A percentile compares a stretch with the other conserved stretches of the same genome.
These are phyloP conservation scores for Holcopasites calliopsidis DNA, from an alignment of 1,140 invertebrate species.

Conservation along the genomic window DNA sequence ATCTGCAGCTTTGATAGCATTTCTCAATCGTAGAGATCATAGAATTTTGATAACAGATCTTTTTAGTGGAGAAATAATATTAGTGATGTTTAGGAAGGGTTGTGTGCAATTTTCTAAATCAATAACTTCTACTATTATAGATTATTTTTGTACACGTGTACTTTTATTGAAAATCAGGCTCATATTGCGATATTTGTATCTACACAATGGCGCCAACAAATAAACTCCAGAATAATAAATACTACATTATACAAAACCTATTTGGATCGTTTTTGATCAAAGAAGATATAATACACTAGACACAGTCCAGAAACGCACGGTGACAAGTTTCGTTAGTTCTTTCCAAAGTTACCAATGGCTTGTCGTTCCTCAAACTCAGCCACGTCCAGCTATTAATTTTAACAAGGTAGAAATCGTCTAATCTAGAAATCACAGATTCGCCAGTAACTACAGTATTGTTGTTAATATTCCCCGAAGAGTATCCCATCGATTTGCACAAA, in stretches of 20 bases:
- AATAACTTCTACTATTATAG: no score
- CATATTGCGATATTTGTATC: no score
- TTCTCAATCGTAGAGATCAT: no score
- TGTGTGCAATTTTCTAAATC: no score
- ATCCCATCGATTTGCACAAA: constrained; percentile 60
- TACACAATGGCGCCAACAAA: not conserved
- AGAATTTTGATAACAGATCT: no score
- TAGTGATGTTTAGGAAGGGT: no score
- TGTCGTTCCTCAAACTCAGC: constrained; percentile 56
- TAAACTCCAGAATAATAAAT: constrained; percentile 11
- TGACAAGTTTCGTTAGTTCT: constrained; percentile 54
- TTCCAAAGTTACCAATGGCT: constrained; percentile 55
- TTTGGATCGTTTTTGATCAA: not conserved
- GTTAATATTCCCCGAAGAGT: constrained; percentile 42
- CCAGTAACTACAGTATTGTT: constrained; percentile 2
- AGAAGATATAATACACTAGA: not conserved
- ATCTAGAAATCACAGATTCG: constrained; percentile 23
- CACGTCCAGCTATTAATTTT: constrained; percentile 56
- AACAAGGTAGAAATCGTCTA: constrained; percentile 65
- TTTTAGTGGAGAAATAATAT: no score
- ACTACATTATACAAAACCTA: not conserved
- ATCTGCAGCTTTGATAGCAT: no score
- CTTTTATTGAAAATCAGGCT: no score
- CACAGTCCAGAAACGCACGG: constrained; percentile 64
- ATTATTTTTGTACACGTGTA: no score